Evolutionary conservation across 2,797 vertebrate genomes (phyloP).

Genomic region (Arnoldichthys spilopterus): DNA sequence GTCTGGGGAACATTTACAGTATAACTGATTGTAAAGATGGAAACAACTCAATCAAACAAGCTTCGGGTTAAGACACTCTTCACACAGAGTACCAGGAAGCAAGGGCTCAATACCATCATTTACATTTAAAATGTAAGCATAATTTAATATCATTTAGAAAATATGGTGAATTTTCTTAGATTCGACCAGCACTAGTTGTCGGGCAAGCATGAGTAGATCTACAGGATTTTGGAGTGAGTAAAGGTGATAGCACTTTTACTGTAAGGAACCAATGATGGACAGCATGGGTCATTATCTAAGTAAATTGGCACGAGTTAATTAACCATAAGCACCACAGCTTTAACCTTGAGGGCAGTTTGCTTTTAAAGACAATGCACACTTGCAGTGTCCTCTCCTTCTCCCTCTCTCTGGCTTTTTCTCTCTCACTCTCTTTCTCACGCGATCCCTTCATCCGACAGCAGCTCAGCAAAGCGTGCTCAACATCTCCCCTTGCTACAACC

Average conservation of each 20-base stretch:
- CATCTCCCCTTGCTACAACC: conserved; percentile 44
- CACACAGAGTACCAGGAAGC: no score
- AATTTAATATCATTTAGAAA: no score
- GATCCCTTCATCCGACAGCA: conserved; percentile 54
- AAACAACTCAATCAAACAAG: no score
- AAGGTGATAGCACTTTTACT: not conserved
- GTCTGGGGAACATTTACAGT: no score
- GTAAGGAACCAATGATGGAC: not conserved
- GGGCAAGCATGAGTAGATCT: no score
- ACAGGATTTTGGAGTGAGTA: not conserved
- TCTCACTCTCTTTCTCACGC: conserved; percentile 65
- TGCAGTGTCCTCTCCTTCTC: conserved; percentile 51
- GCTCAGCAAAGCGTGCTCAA: conserved; percentile 54
- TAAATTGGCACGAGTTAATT: conserved; percentile 31
- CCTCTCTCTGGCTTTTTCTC: no score
- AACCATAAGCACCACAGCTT: conserved; percentile 33
- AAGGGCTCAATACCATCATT: no score
- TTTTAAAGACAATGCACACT: conserved; percentile 32
- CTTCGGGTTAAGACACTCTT: no score
- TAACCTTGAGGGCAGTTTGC: conserved; percentile 50
- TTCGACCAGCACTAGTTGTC: no score
- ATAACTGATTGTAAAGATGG: no score
- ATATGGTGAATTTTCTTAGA: no score
- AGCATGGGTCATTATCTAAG: conserved; percentile 2
- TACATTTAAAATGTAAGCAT: no score